phyloP scores from a whole-genome alignment of 2,113 vertebrate genomes.

The Onychostoma macrolepis region DNA sequence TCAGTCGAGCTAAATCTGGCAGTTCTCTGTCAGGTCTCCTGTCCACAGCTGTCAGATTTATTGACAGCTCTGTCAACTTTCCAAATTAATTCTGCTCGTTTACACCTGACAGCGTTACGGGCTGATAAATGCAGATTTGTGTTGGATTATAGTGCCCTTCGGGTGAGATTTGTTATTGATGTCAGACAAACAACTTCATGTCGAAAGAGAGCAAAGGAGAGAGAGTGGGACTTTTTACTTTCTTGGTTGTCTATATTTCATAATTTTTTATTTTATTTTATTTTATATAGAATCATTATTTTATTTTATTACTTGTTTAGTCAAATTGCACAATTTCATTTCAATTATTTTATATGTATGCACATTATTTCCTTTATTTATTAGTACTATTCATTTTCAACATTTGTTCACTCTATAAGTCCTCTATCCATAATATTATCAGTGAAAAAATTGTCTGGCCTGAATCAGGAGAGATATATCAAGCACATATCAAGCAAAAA shows the following conservation, averaged over 20 bases:
- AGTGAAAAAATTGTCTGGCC: no score
- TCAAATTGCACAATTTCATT: not conserved
- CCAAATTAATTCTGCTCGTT: slow-evolving; percentile 58
- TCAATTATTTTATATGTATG: not conserved
- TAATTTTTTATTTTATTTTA: not conserved
- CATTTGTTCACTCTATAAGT: not conserved
- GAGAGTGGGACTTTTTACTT: not conserved
- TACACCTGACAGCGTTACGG: slow-evolving; percentile 58
- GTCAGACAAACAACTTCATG: not conserved
- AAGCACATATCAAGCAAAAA: no score
- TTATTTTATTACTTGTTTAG: not conserved
- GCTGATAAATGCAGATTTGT: slow-evolving; percentile 67
- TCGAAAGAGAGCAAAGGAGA: slow-evolving; percentile 4
- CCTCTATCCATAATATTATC: no score
- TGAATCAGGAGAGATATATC: no score
- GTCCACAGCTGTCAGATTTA: slow-evolving; percentile 60
- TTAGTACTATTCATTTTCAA: not conserved
- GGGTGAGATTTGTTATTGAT: slow-evolving; percentile 63
- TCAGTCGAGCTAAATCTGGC: slow-evolving; percentile 11
- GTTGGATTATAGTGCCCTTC: slow-evolving; percentile 60
- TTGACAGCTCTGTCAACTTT: slow-evolving; percentile 63
- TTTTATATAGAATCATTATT: not conserved
- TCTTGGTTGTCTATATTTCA: not conserved
- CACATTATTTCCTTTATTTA: not conserved
- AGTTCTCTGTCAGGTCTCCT: slow-evolving; percentile 17